Evolutionary conservation across 2,888 invertebrate species (phyloP).

Genomic region (Neuroscelio doddi): DNA sequence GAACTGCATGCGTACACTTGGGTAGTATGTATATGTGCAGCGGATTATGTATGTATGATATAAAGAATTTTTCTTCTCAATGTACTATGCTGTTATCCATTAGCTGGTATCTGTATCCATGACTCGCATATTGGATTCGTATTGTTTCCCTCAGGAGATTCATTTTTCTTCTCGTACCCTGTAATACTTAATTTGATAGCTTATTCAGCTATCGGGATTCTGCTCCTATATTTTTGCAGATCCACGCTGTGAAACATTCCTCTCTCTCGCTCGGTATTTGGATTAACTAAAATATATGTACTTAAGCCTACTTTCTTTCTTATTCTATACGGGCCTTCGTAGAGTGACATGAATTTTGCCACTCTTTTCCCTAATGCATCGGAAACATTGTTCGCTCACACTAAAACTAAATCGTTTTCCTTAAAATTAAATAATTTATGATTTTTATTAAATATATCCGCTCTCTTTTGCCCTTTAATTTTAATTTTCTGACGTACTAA

Average conservation of each 20-base stretch:
- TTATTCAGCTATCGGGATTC: too few relatives aligned
- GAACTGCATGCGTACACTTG: too few relatives aligned
- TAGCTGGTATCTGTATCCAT: too few relatives aligned
- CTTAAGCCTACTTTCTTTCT: background rate
- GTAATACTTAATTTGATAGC: too few relatives aligned
- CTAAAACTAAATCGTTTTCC: constrained; percentile 21
- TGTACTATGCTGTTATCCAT: too few relatives aligned
- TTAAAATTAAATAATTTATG: background rate
- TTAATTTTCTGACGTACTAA: background rate
- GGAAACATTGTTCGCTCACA: constrained; percentile 16
- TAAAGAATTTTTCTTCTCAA: too few relatives aligned
- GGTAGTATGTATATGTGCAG: too few relatives aligned
- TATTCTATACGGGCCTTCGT: constrained; percentile 27
- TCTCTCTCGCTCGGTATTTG: background rate
- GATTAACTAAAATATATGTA: constrained; percentile 8
- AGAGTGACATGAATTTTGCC: constrained; percentile 28
- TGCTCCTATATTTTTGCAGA: background rate
- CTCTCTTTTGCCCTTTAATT: constrained; percentile 8
- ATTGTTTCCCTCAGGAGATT: too few relatives aligned
- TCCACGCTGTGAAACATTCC: constrained; percentile 4
- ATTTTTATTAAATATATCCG: constrained; percentile 4
- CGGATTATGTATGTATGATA: too few relatives aligned
- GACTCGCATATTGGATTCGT: too few relatives aligned
- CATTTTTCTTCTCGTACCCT: too few relatives aligned
- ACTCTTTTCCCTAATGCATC: constrained; percentile 1